These are phyloP conservation scores for Eristalis pertinax DNA, from an alignment of 2,888 invertebrate species.

Conservation along the genomic window DNA sequence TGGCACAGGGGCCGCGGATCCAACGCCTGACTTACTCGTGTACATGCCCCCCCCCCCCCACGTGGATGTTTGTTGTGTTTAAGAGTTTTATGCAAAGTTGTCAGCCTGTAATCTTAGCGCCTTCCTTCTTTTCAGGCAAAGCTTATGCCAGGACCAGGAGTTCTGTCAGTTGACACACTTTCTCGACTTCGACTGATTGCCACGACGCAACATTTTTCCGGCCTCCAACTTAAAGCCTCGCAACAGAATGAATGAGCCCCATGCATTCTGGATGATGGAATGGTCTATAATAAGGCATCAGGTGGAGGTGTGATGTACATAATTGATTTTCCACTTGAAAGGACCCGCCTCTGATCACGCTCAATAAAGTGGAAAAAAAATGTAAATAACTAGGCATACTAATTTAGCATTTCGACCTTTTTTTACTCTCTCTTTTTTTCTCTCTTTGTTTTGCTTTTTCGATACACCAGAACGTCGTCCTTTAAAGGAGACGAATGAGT, in stretches of 20 bases:
- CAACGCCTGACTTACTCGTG: not conserved
- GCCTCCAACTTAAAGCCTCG: not conserved
- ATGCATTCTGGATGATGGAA: slow-evolving; percentile 24
- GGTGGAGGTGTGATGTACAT: slow-evolving; percentile 30
- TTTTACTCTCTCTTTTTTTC: not conserved
- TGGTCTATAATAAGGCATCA: slow-evolving; percentile 16
- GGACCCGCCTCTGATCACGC: slow-evolving; percentile 14
- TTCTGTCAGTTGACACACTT: not conserved
- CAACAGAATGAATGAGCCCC: not conserved
- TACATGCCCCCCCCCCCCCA: not conserved
- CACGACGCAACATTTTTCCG: not conserved
- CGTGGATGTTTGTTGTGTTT: not conserved
- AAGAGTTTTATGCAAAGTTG: not conserved
- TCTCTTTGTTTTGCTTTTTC: not conserved
- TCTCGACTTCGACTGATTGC: not conserved
- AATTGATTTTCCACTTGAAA: slow-evolving; percentile 40
- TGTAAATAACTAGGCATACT: not conserved
- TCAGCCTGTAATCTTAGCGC: not conserved
- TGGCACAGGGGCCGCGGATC: not conserved
- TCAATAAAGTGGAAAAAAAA: slow-evolving; percentile 38
- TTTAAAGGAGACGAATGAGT: not conserved
- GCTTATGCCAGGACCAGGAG: not conserved
- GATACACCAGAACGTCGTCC: not conserved
- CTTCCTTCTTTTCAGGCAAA: not conserved
- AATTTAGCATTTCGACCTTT: not conserved